Percentiles rank a stretch among this genome's conserved stretches.
Evolutionary conservation across 2,113 vertebrate genomes (phyloP).

Genomic region (Psephotus haematonotus): DNA sequence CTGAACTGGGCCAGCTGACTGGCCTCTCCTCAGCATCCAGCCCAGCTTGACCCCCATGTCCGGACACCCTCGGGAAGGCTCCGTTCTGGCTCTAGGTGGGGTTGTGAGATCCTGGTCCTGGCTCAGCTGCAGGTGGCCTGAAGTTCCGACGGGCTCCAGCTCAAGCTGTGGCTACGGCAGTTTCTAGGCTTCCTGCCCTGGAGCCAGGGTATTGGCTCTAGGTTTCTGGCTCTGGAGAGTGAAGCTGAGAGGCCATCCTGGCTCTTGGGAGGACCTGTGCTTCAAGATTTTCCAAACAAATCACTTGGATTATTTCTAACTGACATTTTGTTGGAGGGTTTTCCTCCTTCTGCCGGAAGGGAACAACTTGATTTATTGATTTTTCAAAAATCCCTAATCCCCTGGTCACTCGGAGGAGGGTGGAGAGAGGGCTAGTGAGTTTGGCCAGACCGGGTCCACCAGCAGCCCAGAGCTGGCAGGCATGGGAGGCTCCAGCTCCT

Average conservation of each 20-base stretch:
- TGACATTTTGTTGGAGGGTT: constrained; percentile 28
- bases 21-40: neutral
- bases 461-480: neutral
- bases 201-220: neutral
- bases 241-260: neutral
- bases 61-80: neutral
- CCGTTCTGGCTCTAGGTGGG: neutral
- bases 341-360: neutral
- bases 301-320: constrained; percentile 43
- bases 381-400: neutral
- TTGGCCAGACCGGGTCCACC: neutral
- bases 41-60: fast-evolving
- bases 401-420: neutral
- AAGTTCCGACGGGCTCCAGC: neutral
- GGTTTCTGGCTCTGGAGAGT: neutral
- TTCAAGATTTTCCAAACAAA: constrained; percentile 52
- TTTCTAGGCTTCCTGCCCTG: constrained; percentile 23
- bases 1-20: neutral
- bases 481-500: neutral
- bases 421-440: neutral
- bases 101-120: fast-evolving
- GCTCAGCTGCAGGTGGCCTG: neutral
- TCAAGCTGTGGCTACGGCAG: neutral
- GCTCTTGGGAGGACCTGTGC: neutral
- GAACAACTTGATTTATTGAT: neutral